Conservation (phyloP, 2,797 vertebrate genomes). For the Phalanger gymnotis region DNA sequence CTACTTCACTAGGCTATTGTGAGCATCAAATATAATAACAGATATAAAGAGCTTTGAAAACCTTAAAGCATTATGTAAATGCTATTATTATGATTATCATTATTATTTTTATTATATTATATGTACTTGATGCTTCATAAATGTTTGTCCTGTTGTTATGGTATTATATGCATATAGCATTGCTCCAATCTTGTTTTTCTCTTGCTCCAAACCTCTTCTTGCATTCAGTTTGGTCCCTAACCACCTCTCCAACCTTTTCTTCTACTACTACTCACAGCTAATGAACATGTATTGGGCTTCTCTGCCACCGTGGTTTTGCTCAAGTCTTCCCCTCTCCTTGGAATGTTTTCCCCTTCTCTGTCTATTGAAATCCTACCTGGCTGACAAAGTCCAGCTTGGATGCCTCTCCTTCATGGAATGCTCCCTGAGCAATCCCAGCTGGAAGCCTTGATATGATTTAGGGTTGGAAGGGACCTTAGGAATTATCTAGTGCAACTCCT, state of each 20-base stretch:
- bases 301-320: not conserved
- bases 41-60: not conserved
- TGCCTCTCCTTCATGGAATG: not conserved
- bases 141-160: not conserved
- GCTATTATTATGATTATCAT: not conserved
- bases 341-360: not conserved
- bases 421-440: not conserved
- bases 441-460: not conserved
- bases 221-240: not conserved
- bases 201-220: not conserved
- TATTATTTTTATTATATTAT: not conserved
- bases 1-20: not conserved
- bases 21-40: not conserved
- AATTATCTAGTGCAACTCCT: not conserved
- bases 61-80: not conserved
- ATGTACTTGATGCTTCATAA: not conserved
- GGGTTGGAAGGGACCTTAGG: not conserved
- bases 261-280: not conserved
- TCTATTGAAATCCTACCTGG: not conserved
- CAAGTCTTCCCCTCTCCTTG: not conserved
- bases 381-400: not conserved
- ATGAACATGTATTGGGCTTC: not conserved
- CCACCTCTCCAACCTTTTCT: not conserved
- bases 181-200: not conserved
- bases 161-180: not conserved